Conservation (phyloP, 2,113 vertebrate genomes). For the Microcebus tavaratra region DNA sequence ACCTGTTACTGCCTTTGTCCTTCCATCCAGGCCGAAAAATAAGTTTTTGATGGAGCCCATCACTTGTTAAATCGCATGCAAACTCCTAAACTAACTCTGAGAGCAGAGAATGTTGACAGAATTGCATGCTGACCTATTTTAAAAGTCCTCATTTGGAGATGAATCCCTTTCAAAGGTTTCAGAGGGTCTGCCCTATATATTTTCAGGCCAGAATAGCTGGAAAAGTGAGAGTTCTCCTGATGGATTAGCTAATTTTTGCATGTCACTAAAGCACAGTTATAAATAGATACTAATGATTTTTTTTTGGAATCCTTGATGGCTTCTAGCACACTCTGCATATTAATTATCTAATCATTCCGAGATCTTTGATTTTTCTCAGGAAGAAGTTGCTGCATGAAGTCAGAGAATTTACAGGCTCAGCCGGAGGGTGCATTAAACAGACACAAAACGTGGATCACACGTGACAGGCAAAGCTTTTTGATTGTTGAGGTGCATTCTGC, state of each 20-base stretch:
- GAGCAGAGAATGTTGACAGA: background rate
- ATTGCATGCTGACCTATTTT: constrained; percentile 52
- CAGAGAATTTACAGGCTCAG: constrained; percentile 26
- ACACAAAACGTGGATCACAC: background rate
- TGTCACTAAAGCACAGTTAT: constrained; percentile 65
- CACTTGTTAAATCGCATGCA: background rate
- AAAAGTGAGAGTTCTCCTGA: constrained; percentile 47
- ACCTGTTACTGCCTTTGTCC: background rate
- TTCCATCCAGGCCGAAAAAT: background rate
- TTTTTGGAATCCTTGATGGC: constrained; percentile 56
- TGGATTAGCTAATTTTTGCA: constrained; percentile 63
- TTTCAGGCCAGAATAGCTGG: constrained; percentile 54
- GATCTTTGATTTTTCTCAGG: constrained; percentile 59
- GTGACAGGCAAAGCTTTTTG: background rate
- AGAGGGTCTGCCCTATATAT: constrained; percentile 67
- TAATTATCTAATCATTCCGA: constrained; percentile 71
- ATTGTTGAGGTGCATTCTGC: background rate
- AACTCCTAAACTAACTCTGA: background rate
- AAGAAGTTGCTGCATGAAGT: constrained; percentile 46
- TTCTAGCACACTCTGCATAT: constrained; percentile 65
- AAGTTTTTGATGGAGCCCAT: background rate
- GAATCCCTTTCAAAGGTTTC: constrained; percentile 49
- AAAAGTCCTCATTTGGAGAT: constrained; percentile 27
- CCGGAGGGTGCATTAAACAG: background rate
- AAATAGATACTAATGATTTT: constrained; percentile 75